Base-by-base conservation (phyloP, 1,140 invertebrate species). In the Gryon sp. region DNA sequence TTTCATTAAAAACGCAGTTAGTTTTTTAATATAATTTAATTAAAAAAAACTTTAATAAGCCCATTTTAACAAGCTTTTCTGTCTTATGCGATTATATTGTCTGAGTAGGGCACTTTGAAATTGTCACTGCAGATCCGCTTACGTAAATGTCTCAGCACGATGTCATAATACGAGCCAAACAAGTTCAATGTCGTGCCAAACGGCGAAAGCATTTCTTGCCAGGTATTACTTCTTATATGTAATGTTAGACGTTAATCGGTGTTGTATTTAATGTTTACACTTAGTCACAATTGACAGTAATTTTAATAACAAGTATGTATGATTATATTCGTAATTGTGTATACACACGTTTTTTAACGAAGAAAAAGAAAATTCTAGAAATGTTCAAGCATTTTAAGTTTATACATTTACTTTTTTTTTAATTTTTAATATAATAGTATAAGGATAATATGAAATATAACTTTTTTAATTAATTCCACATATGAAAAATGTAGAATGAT, bases 101-200 rank as follows among this genome's bases (percentile, higher is more conserved):
- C 77, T 79, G 73, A 72, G 66, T 57, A 62, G 57, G 32, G 26
- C 36, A 53, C 48, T 73, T 65, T 38, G 46, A 53, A 62, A 68
- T 68, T 38, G 43, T 72, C 9, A 26, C 46, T 24, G 34, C 41
- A 11, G 30, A 72, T 77, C 57, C 50, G 62, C 36, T 79, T 79
- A 72, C 53, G 77, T 79, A 79, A 75, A 66, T 78, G 50, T 65
- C 18, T 41, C 45, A 36, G 7, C 38, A 12, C 66, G 46, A 65
- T 72, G 66, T 79, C 72, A 72, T 65, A 72, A 78, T 69, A 62
- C 22, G 53, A 75, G 38, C 59, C 63, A 75, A 60, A 62, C 45
- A 78, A 78, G 76, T 78, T 75, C 76, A 78, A 78, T 65, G 63
- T 79, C 60, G 41, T 62, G 59, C 57, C 55, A 75, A 78, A 75